Percentiles rank a stretch among this genome's conserved stretches.
phyloP scores from a whole-genome alignment of 2,797 vertebrate species.

The Hemitrygon akajei region DNA sequence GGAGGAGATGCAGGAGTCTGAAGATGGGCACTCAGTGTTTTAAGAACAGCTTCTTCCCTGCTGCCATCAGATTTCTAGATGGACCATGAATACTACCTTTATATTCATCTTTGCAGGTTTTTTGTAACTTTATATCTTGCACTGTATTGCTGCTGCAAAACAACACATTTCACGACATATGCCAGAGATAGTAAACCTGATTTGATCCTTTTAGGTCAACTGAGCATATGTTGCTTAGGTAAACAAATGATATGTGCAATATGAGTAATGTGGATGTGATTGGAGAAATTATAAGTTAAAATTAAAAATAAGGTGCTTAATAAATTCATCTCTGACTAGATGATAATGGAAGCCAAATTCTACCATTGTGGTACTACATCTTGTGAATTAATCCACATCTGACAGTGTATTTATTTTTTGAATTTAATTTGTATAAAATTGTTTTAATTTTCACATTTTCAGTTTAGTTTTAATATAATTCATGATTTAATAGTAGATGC shows the following conservation, averaged over 20 bases:
- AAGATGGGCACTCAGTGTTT: no score
- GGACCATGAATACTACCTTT: no score
- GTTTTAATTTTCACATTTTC: not conserved
- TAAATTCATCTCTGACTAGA: not conserved
- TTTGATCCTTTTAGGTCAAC: not conserved
- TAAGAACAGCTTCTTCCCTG: no score
- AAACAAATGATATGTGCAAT: not conserved
- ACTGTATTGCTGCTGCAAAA: no score
- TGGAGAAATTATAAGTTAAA: not conserved
- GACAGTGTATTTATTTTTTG: not conserved
- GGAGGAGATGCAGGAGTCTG: no score
- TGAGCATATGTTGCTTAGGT: not conserved
- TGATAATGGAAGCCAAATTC: not conserved
- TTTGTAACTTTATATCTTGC: no score
- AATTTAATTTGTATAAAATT: not conserved
- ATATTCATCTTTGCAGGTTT: no score
- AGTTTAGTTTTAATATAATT: not conserved
- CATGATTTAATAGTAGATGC: not conserved
- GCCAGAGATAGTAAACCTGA: no score
- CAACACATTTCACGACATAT: no score
- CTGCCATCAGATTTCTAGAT: no score
- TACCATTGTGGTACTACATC: not conserved
- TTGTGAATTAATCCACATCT: not conserved
- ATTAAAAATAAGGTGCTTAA: not conserved
- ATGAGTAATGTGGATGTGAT: not conserved